Percentiles rank a stretch among this genome's conserved stretches.
phyloP scores from a whole-genome alignment of 2,113 vertebrate species.

The Daboia siamensis region DNA sequence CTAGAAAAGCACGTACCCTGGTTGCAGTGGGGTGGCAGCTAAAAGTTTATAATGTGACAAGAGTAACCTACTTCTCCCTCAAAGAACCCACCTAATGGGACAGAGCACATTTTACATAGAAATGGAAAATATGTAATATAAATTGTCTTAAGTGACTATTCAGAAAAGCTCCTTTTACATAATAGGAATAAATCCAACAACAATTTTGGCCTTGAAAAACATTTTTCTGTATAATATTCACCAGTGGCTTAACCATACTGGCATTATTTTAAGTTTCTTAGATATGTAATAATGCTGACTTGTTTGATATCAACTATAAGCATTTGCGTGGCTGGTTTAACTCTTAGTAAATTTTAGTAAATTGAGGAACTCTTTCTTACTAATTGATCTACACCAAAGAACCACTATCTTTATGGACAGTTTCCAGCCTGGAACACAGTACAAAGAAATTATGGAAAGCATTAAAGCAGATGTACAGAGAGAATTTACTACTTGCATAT shows the following conservation, averaged over 20 bases:
- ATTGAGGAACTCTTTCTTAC: neutral
- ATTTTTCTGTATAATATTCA: neutral
- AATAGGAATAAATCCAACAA: neutral
- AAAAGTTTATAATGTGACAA: neutral
- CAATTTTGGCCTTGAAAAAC: neutral
- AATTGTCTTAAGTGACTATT: neutral
- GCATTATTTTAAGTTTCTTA: neutral
- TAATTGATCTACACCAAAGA: neutral
- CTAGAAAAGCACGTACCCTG: neutral
- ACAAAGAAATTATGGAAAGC: neutral
- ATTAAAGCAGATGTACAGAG: neutral
- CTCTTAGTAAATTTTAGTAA: neutral
- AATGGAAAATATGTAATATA: neutral
- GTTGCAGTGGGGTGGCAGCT: neutral
- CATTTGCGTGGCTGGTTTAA: neutral
- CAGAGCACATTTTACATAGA: neutral
- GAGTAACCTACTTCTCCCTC: neutral
- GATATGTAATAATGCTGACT: neutral
- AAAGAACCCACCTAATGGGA: neutral
- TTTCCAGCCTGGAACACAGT: neutral
- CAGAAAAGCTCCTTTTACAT: neutral
- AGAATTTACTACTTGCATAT: neutral
- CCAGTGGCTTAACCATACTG: neutral
- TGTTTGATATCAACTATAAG: neutral
- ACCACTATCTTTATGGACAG: neutral